Base-by-base conservation (phyloP, 2,888 invertebrate genomes). In the Hetaerina titia region DNA sequence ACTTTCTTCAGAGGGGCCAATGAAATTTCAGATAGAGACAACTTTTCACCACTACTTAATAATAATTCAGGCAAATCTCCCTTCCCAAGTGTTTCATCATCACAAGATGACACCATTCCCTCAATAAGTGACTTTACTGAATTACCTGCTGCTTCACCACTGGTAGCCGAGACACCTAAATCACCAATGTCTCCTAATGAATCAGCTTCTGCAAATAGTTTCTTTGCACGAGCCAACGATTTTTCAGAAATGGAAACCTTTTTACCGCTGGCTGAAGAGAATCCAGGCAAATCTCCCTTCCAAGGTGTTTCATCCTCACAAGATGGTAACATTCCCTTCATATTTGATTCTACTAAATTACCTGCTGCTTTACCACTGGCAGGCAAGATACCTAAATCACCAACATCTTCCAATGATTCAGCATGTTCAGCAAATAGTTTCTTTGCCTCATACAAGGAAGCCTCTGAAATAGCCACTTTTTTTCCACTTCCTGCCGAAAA, bases 181-280 rank as follows among this genome's bases (percentile, higher is more conserved):
- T 45, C 6, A 63, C 17, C 13, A 63, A 2, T 7, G 11, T 13
- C 22, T 11, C 19, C 0, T 1, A 56, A 56, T 0, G 56, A 22
- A 88, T 5, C 5, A 56, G 45, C 45, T 17, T 96, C 95, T 95
- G 96, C 96, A 95, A 97, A 96, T 96, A 96, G 19, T 31, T 95
- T 95, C 88, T 95, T 95, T 95, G 95, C 95, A 74, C 95, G 95
- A 81, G 95, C 81, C 95, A 97, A 97, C 96, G 97, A 97, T 96
- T 97, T 97, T 9, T 97, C 97, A 74, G 96, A 96, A 89, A 97
- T 95, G 22, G 96, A 96, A n/a, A 96, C 92, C 45, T 94, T 89
- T 94, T 96, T 95, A 1, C 96, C 96, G 92, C 95, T 95, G 11
- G 96, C 96, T 17, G 96, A 96, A 56, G 95, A 89, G 94, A 96